These are phyloP conservation scores for Choreutis nemorana DNA, from an alignment of 2,888 invertebrate genomes.

Conservation along the genomic window DNA sequence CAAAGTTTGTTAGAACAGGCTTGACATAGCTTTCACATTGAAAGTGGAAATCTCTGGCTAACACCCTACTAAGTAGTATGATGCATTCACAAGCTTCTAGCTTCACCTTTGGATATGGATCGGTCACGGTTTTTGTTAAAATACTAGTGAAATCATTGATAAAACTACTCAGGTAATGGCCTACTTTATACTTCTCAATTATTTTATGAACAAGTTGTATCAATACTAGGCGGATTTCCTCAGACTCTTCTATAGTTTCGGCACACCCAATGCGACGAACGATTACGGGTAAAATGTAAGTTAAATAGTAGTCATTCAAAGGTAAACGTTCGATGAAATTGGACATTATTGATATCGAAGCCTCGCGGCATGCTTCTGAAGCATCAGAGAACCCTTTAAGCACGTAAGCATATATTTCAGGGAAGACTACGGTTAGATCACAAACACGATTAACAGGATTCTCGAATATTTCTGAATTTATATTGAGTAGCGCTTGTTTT, in stretches of 20 bases:
- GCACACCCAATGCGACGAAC: constrained; percentile 79
- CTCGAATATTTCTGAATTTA: constrained; percentile 56
- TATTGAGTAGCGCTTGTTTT: constrained; percentile 62
- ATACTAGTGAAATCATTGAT: constrained; percentile 80
- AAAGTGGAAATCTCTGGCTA: constrained; percentile 76
- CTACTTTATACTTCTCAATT: constrained; percentile 69
- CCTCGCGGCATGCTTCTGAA: constrained; percentile 71
- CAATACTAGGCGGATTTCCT: constrained; percentile 81
- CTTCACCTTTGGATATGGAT: constrained; percentile 84
- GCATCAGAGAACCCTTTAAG: constrained; percentile 59
- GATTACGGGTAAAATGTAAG: constrained; percentile 78
- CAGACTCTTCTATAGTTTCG: constrained; percentile 73
- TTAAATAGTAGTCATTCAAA: constrained; percentile 75
- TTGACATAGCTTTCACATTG: constrained; percentile 77
- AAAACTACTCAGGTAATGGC: constrained; percentile 69
- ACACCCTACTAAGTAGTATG: constrained; percentile 67
- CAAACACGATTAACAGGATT: constrained; percentile 35
- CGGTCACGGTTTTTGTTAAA: constrained; percentile 74
- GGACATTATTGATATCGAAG: constrained; percentile 60
- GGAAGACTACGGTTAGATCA: constrained; percentile 37
- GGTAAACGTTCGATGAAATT: constrained; percentile 67
- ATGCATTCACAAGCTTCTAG: constrained; percentile 79
- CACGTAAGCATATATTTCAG: constrained; percentile 45
- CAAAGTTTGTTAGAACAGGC: constrained; percentile 75
- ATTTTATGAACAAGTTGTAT: constrained; percentile 72